Base-by-base conservation (phyloP, 1,140 invertebrate species). In the Conopomorpha cramerella region DNA sequence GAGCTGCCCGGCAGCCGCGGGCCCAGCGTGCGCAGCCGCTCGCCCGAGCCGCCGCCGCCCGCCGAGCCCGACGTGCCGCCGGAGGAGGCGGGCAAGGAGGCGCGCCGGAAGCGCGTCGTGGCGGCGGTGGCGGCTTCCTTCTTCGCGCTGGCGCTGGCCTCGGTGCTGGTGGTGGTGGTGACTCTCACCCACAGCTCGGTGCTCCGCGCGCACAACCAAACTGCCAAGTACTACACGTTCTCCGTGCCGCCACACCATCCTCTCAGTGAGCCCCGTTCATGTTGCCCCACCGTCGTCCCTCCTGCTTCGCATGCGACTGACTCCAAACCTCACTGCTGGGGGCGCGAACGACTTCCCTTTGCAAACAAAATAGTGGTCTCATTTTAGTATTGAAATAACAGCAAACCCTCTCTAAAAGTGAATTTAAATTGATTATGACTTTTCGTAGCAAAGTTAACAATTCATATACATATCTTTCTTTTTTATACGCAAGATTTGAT, bases 131-230 rank as follows among this genome's bases (percentile, higher is more conserved):
- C 87, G 27, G 83, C 79, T 2, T 86, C 84, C 11, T 87, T 88
- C 64, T 60, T 87, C 51, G 85, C 86, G 51, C 70, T 89, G 43
- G 79, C 86, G 27, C 77, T 82, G 40, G 82, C 85, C 18, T 84
- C 85, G 34, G 78, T 88, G 16, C 81, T 88, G 27, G 84, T 84
- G 42, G 85, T 89, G 49, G 81, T 88, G 46, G 79, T 89, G 45
- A 88, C 86, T 19, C 77, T 89, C 44, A 88, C 86, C 7, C 86
- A 88, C 63, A 80, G 81, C 52, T 82, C 72, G 29, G 77, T 81
- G 46, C 66, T 80, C 33, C 79, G 77, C 56, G 66, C 70, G 14
- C 77, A 78, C 62, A 82, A 82, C 53, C 65, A 76, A 55, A 81
- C 81, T 44, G 77, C 81, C 55, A 83, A 83, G 67, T 79, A 82